Base-by-base conservation (phyloP, 2,797 vertebrate genomes). In the Myotis pilosus region DNA sequence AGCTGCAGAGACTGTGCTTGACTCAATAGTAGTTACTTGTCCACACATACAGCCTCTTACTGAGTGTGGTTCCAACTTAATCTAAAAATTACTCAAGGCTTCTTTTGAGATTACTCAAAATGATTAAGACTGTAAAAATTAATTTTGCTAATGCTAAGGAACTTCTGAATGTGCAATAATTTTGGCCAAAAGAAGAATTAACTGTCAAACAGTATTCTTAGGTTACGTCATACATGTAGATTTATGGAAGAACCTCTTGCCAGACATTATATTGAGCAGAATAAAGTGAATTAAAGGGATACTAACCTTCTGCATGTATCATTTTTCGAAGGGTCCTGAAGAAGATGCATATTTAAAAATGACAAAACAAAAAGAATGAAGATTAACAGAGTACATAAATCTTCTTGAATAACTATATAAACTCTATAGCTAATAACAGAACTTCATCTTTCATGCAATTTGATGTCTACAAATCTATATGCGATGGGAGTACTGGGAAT, bases 221-320 rank as follows among this genome's bases (percentile, higher is more conserved):
- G 38, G 25, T 79, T 79, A 89, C 1, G 2, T 92, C 71, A 33
- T 47, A 79, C 13, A 66, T n/a, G 28, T 49, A 22, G 36, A 79
- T 68, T 95, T 83, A 87, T 0, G 25, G 60, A 87, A 92, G 36
- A 92, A 75, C 0, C 12, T 87, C 62, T 94, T 79, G 49, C 28
- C 49, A 82, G 49, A 74, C 36, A 85, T 91, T 64, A 93, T 25
- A 5, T 15, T 86, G 23, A 92, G 8, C 17, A 53, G 69, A 95
- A 89, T 11, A 36, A 95, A 95, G 22, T 89, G 23, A 22, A 17
- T 79, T 69, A 92, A 93, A 25, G 38, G 13, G 22, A 93, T 95
- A 97, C 97, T 91, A 64, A 97, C 97, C 97, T 97, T 97, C 87
- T 96, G 93, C 60, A 96, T 0, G 64, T 19, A 47, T 44, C n/a